Evolutionary conservation across 2,113 vertebrate genomes (phyloP), one percentile per base, ranked within the genome.

Genomic region (Myocastor coypus): DNA sequence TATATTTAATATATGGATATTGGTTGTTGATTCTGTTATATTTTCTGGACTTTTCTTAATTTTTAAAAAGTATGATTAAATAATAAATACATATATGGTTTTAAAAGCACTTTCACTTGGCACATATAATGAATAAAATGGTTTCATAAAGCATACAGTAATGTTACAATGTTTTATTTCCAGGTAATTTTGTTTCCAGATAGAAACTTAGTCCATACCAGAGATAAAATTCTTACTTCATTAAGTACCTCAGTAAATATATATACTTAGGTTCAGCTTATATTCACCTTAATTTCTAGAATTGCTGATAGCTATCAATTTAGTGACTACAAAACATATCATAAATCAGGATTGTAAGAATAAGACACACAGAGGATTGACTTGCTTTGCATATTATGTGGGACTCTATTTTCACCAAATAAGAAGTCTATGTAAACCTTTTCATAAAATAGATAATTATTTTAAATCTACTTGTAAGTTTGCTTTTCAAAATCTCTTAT

Each of bases 391-490:
- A 71, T 52, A 90, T 81, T 86, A 55, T 10, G 34, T 61, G 32
- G 75, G 40, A 95, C n/a, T 12, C 61, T 66, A 78, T 22, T 4
- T 50, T 83, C 20, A 64, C 52, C 84, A 95, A 92, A 83, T 42
- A 71, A 83, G 28, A 19, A 90, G 3, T 26, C 63, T 94, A 20
- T n/a, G 10, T 50, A 94, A 90, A 92, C 40, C 40, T 75, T 81
- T 87, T 90, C 34, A 17, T 55, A 92, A 96, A 91, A 73, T 52
- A 82, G 94, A 87, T 78, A 89, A 57, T 61, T 89, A 85, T 91
- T 81, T 83, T 92, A 46, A 96, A 24, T 9, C 2, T 69, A 71
- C 68, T 82, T 77, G 5, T 71, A 55, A 92, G 30, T 92, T 64
- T 19, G 13, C 50, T 84, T 75, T 87, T 91, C 59, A 24, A 91